Base-by-base conservation (phyloP, 92 coral and sea anemone genomes). In the Chrysogorgia sp. region DNA sequence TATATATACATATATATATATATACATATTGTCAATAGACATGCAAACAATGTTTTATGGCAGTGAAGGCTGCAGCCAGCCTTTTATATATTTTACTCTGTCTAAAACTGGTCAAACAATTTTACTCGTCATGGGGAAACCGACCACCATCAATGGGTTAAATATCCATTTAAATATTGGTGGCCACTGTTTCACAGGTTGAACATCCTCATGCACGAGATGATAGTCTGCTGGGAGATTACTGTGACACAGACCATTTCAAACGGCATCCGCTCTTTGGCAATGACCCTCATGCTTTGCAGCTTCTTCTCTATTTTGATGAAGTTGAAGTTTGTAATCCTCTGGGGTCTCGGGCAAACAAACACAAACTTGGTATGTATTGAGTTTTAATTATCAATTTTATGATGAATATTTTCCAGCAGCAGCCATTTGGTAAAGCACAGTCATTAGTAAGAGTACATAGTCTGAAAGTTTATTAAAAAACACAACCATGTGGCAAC, bases 281-380 rank as follows among this genome's bases (percentile, higher is more conserved):
- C 45, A 13, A 0, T 17, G 75, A 68, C 45, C 59, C 59, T 26
- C 10, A 15, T 68, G 75, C 75, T 5, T 56, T 68, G 14, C 59
- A 68, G 31, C 49, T 66, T 1, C 56, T 68, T 25, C 24, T 68
- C 2, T 68, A 19, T 64, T 64, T 64, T 64, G 71, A 64, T 64
- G 71, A 64, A 26, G 12, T 64, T 21, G 49, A 64, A 64, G 71
- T 64, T 21, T 64, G 71, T n/a, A 64, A 64, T 26, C 49, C 71
- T 12, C 19, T 64, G 2, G 71, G 71, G 17, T 64, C 71, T 33
- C 2, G 71, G 34, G 71, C 71, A 34, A 64, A 33, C 71, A 64
- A 2, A 9, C 50, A 64, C 19, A 64, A 64, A 34, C 47, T 64
- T 34, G 71, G 49, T 64, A 0, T 10, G 71, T 26, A 28, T 62